Evolutionary conservation across 2,797 vertebrate genomes (phyloP).

Genomic region (Tachyglossus aculeatus): DNA sequence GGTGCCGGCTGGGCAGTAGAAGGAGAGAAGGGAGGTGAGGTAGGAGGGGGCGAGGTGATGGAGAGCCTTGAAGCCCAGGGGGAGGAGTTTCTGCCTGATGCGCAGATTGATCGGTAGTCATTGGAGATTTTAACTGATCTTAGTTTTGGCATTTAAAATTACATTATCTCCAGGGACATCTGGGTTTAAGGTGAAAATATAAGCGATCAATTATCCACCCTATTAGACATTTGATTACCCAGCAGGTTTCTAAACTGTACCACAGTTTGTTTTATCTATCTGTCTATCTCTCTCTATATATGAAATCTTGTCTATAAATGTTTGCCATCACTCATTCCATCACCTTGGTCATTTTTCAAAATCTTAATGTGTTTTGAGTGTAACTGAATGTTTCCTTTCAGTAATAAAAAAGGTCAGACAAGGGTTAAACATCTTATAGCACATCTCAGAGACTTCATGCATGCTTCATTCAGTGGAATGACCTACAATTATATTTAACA

Average conservation of each 20-base stretch:
- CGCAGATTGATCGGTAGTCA: too few species aligned
- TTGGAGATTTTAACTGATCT: too few species aligned
- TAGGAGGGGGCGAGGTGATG: too few species aligned
- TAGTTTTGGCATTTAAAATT: neutral
- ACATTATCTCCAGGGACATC: neutral
- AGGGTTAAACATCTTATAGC: slow-evolving; percentile 28
- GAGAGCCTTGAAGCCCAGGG: too few species aligned
- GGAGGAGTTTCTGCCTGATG: too few species aligned
- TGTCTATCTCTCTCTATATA: too few species aligned
- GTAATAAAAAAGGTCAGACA: slow-evolving; percentile 32
- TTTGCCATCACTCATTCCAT: too few species aligned
- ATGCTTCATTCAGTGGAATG: slow-evolving; percentile 31
- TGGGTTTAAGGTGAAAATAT: slow-evolving; percentile 18
- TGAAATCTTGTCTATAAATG: too few species aligned
- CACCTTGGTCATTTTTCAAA: too few species aligned
- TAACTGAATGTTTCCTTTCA: slow-evolving; percentile 18
- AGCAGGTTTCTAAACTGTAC: neutral
- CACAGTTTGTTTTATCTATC: neutral
- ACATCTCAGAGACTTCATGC: slow-evolving; percentile 36
- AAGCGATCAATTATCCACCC: neutral
- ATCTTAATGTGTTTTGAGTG: too few species aligned
- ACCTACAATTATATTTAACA: slow-evolving; percentile 18
- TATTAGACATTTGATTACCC: neutral
- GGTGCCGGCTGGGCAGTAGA: too few species aligned
- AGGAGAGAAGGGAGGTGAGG: too few species aligned